Conservation (phyloP, 2,113 vertebrate species). For the Gallinago undulata region DNA sequence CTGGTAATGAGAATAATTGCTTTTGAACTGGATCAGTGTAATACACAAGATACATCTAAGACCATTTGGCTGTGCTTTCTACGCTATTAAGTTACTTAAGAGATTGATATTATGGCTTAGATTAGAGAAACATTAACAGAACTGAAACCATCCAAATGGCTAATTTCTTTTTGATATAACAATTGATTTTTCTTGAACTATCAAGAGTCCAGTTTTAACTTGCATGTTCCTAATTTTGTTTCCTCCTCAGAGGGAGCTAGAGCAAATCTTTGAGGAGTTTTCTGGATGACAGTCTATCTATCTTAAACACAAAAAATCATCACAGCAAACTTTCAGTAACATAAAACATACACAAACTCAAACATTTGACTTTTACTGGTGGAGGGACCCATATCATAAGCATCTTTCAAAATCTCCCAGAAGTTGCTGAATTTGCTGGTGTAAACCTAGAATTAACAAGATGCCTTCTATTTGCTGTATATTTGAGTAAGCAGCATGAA, state of each 20-base stretch:
- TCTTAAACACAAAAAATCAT: not conserved
- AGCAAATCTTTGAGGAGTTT: not conserved
- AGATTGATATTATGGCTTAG: not conserved
- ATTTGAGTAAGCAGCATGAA: not conserved
- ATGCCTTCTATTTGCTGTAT: not conserved
- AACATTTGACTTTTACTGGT: not conserved
- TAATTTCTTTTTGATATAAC: not conserved
- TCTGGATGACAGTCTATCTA: not conserved
- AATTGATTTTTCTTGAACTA: not conserved
- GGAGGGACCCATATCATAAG: rapidly evolving
- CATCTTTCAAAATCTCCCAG: not conserved
- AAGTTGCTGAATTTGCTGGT: not conserved
- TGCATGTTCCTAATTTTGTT: not conserved
- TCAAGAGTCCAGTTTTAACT: not conserved
- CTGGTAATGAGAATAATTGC: not conserved
- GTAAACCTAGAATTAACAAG: not conserved
- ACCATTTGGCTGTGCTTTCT: not conserved
- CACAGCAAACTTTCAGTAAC: not conserved
- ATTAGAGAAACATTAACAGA: not conserved
- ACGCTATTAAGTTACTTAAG: not conserved
- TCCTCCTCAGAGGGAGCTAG: not conserved
- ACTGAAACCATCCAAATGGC: not conserved
- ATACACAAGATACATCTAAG: not conserved
- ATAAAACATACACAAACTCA: not conserved
- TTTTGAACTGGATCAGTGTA: not conserved